Evolutionary conservation across 2,113 vertebrate species (phyloP).

Genomic region (Aphelocoma coerulescens): DNA sequence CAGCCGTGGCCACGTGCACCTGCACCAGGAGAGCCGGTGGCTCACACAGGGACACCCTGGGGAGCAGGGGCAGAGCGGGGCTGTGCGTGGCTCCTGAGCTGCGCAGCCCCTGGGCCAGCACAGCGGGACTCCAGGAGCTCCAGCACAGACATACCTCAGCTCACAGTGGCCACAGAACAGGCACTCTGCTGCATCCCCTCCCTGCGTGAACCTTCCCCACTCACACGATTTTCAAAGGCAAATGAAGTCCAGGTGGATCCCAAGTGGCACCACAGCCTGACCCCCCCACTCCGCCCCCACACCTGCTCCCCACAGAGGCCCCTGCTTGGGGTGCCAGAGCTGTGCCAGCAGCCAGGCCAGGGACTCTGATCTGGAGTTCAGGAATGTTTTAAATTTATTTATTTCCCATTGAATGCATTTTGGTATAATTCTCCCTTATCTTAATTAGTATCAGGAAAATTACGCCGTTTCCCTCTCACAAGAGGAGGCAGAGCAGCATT

Average conservation of each 20-base stretch:
- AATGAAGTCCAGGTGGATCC: not conserved
- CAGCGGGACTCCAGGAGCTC: rapidly evolving
- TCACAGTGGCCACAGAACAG: rapidly evolving
- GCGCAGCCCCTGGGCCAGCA: too few relatives aligned
- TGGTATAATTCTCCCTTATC: not conserved
- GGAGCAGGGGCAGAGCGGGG: not conserved
- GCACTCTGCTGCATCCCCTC: rapidly evolving
- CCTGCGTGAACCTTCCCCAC: rapidly evolving
- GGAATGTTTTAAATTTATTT: not conserved
- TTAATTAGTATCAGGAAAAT: conserved; percentile 21
- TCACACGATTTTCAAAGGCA: rapidly evolving
- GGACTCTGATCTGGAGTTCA: rapidly evolving
- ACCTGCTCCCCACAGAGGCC: too few relatives aligned
- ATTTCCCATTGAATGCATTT: not conserved
- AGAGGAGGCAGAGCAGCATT: not conserved
- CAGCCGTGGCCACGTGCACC: rapidly evolving
- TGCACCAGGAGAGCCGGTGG: rapidly evolving
- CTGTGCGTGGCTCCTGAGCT: rapidly evolving
- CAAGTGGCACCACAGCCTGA: rapidly evolving
- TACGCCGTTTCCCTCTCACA: not conserved
- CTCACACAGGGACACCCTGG: rapidly evolving
- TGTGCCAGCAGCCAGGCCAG: not conserved
- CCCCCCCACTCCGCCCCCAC: rapidly evolving
- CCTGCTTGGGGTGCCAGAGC: rapidly evolving
- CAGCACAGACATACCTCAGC: too few relatives aligned